phyloP scores from a whole-genome alignment of 2,797 vertebrate species.

The Linurgus olivaceus region DNA sequence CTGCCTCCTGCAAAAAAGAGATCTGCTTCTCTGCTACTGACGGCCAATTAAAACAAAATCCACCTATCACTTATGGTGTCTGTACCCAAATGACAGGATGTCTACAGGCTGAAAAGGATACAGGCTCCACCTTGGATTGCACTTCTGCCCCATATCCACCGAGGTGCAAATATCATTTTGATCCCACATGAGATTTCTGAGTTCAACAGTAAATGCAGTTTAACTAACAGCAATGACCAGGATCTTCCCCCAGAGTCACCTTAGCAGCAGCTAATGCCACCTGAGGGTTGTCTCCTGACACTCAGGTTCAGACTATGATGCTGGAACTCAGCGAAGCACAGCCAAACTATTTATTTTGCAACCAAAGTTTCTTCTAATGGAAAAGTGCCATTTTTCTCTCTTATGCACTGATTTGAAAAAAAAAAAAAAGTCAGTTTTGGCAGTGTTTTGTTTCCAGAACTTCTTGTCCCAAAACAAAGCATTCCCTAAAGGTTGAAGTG shows the following conservation, averaged over 20 bases:
- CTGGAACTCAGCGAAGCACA: neutral
- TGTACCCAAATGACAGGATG: neutral
- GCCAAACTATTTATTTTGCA: neutral
- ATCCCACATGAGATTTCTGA: neutral
- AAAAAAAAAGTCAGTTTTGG: neutral
- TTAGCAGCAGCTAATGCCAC: neutral
- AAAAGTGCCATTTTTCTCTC: neutral
- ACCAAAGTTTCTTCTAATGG: neutral
- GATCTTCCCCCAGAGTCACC: neutral
- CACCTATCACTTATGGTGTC: neutral
- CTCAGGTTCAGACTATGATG: neutral
- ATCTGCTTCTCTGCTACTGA: neutral
- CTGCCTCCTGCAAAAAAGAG: neutral
- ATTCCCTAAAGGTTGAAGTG: constrained; percentile 51
- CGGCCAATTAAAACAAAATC: neutral
- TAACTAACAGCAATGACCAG: neutral
- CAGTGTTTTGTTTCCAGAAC: constrained; percentile 25
- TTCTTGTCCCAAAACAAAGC: constrained; percentile 53
- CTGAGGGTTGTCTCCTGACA: neutral
- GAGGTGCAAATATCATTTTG: neutral
- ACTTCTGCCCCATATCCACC: neutral
- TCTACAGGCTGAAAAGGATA: neutral
- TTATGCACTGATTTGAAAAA: neutral
- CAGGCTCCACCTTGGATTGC: neutral
- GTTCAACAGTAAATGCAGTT: neutral